Evolutionary conservation across 30 jellyfish, hydroid and myxozoan genomes (phyloP).

Genomic region (Pseudorhiza aurosa): DNA sequence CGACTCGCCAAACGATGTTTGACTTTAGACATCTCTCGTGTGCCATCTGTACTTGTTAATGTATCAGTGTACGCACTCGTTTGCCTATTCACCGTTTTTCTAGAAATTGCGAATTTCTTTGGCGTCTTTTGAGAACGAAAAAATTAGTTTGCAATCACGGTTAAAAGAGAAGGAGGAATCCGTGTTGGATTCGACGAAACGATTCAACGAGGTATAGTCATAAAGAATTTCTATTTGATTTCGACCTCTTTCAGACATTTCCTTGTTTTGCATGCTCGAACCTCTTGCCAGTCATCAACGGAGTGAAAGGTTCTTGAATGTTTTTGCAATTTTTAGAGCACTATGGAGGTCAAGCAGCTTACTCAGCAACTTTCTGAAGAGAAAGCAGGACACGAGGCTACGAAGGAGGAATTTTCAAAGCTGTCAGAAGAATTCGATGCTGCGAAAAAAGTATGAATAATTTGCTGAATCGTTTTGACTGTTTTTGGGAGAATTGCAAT

Average conservation of each 20-base stretch:
- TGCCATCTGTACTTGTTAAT: no score
- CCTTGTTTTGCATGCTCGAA: no score
- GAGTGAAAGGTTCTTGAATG: no score
- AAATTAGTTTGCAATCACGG: slow-evolving; percentile 8
- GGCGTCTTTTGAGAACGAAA: slow-evolving; percentile 45
- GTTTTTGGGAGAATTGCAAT: no score
- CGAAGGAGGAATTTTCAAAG: background rate
- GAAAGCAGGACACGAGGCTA: slow-evolving; percentile 14
- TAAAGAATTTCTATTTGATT: no score
- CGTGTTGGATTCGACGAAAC: background rate
- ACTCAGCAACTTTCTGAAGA: slow-evolving; percentile 1
- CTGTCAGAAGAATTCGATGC: slow-evolving; percentile 9
- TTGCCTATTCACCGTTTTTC: background rate
- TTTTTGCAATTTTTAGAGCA: background rate
- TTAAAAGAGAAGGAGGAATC: slow-evolving; percentile 11
- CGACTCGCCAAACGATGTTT: no score
- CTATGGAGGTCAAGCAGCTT: background rate
- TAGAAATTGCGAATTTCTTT: slow-evolving; percentile 43
- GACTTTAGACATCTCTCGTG: no score
- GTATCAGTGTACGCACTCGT: background rate
- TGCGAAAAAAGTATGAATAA: slow-evolving; percentile 40
- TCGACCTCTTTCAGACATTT: no score
- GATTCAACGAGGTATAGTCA: slow-evolving; percentile 29
- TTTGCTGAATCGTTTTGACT: no score
- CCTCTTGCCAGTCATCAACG: no score